phyloP scores from a whole-genome alignment of 2,888 invertebrate genomes.

The Nymphalis polychloros region DNA sequence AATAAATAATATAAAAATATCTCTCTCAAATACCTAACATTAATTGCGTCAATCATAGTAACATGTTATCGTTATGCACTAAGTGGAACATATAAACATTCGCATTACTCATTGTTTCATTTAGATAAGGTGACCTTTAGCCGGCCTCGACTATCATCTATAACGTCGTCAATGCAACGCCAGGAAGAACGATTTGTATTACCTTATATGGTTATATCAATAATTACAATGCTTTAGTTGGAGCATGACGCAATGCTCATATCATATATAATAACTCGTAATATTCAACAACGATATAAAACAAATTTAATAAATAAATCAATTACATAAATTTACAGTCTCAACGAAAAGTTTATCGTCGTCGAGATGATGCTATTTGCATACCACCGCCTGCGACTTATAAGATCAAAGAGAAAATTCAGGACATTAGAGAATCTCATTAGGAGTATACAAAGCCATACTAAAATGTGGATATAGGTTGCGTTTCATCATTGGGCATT shows the following conservation, averaged over 20 bases:
- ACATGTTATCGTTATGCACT: constrained; percentile 20
- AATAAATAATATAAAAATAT: not conserved
- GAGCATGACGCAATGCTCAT: constrained; percentile 26
- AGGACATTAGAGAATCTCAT: constrained; percentile 28
- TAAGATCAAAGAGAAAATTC: constrained; percentile 34
- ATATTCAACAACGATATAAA: not conserved
- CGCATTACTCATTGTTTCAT: constrained; percentile 52
- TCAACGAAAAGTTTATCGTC: constrained; percentile 2
- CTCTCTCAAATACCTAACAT: not conserved
- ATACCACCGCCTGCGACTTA: constrained; percentile 23
- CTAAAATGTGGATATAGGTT: constrained; percentile 18
- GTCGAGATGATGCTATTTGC: constrained; percentile 24
- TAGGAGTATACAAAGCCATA: constrained; percentile 26
- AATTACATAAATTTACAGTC: not conserved
- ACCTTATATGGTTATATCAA: constrained; percentile 41
- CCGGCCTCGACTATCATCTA: constrained; percentile 47
- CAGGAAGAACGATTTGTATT: constrained; percentile 38
- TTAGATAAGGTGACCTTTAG: constrained; percentile 56
- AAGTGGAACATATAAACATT: constrained; percentile 15
- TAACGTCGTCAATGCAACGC: constrained; percentile 41
- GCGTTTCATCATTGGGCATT: constrained; percentile 16
- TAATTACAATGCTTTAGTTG: constrained; percentile 28
- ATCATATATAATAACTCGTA: constrained; percentile 15
- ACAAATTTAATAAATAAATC: no score
- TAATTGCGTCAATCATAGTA: constrained; percentile 5